phyloP scores from a whole-genome alignment of 2,888 invertebrate species.

The Polydrusus tereticollis region DNA sequence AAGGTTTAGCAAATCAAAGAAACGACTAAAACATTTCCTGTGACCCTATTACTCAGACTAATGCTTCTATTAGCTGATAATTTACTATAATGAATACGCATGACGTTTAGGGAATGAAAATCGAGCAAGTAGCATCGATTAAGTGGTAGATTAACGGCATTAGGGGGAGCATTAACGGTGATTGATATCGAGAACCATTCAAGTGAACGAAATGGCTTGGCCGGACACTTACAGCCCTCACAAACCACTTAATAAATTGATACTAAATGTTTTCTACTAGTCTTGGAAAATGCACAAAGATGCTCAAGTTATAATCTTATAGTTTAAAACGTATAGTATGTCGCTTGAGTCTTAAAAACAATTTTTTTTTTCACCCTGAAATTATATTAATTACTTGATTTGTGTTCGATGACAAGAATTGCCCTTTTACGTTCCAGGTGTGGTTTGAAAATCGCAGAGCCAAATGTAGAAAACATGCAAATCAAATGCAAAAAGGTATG shows the following conservation, averaged over 20 bases:
- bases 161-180: constrained; percentile 60
- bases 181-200: constrained; percentile 58
- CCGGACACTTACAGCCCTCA: constrained; percentile 52
- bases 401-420: too few species aligned
- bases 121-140: constrained; percentile 58
- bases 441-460: constrained; percentile 98
- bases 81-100: constrained; percentile 64
- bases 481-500: constrained; percentile 92
- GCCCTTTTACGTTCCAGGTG: constrained; percentile 78
- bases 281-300: constrained; percentile 22
- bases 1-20: constrained; percentile 20
- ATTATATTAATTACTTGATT: too few species aligned
- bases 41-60: constrained; percentile 54
- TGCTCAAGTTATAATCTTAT: too few species aligned
- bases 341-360: too few species aligned
- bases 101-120: constrained; percentile 61
- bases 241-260: constrained; percentile 61
- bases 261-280: constrained; percentile 45
- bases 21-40: constrained; percentile 28
- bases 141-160: constrained; percentile 62
- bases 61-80: constrained; percentile 63
- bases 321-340: too few species aligned
- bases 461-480: constrained; percentile 96
- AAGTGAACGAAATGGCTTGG: constrained; percentile 48
- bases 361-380: too few species aligned